Percentiles rank a stretch among this genome's conserved stretches.
phyloP scores from a whole-genome alignment of 2,888 invertebrate genomes.

The Schizotus pectinicornis region DNA sequence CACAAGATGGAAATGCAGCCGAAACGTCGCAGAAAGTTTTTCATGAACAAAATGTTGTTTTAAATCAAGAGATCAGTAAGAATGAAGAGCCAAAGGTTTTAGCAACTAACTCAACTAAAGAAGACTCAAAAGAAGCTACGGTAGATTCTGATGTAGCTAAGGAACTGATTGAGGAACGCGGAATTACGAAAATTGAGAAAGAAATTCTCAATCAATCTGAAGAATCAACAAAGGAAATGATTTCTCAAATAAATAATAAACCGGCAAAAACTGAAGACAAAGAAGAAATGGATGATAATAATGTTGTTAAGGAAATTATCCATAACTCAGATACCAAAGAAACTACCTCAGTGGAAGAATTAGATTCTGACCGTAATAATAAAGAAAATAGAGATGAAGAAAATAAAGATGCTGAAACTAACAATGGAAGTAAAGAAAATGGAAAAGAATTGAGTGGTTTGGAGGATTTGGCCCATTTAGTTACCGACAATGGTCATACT shows the following conservation, averaged over 20 bases:
- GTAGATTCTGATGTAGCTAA: not conserved
- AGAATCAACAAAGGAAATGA: not conserved
- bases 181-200: not conserved
- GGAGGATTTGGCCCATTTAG: not conserved
- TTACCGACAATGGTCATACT: too few species aligned
- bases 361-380: not conserved
- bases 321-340: not conserved
- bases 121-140: not conserved
- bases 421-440: too few species aligned
- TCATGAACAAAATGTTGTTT: too few species aligned
- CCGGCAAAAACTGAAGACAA: not conserved
- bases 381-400: conserved; percentile 3
- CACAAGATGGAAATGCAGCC: too few species aligned
- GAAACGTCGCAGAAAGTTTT: too few species aligned
- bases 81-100: too few species aligned
- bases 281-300: not conserved
- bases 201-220: not conserved
- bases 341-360: not conserved
- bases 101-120: not conserved
- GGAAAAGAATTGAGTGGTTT: not conserved
- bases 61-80: too few species aligned
- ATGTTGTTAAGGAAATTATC: conserved; percentile 4
- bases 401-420: not conserved
- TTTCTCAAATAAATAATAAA: not conserved
- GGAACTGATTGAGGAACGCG: not conserved